Conservation (phyloP, 2,113 vertebrate genomes). For the Oenanthe melanoleuca region DNA sequence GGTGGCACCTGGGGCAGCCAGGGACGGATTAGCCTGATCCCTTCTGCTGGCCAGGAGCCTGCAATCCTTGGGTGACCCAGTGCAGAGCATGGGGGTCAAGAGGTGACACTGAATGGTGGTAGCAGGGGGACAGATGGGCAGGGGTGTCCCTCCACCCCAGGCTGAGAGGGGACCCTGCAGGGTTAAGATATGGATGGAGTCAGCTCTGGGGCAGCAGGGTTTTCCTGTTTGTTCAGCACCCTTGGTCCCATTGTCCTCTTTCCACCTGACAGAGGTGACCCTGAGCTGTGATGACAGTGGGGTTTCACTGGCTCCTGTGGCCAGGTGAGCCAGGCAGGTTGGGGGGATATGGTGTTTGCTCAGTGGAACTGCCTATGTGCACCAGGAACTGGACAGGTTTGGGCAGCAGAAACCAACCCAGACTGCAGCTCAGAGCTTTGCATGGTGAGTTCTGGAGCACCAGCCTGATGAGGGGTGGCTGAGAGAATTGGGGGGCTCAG, state of each 20-base stretch:
- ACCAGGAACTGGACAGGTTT: no score
- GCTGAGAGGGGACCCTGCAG: not conserved
- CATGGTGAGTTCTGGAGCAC: not conserved
- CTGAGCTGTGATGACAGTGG: not conserved
- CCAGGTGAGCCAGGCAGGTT: not conserved
- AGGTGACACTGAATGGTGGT: not conserved
- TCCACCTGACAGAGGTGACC: not conserved
- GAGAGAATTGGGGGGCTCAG: not conserved
- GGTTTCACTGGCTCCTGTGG: not conserved
- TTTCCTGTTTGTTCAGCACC: not conserved
- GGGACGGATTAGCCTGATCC: not conserved
- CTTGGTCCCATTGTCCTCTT: not conserved
- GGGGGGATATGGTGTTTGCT: not conserved
- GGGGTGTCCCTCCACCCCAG: not conserved
- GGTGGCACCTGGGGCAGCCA: not conserved
- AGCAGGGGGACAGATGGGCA: rapidly evolving
- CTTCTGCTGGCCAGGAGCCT: not conserved
- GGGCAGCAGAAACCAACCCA: not conserved
- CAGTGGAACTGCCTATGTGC: not conserved
- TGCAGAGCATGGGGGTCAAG: not conserved
- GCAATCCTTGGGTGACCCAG: not conserved
- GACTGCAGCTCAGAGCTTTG: not conserved
- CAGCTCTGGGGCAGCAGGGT: not conserved
- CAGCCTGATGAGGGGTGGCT: not conserved
- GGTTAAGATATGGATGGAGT: not conserved